Evolutionary conservation across 1,140 invertebrate species (phyloP).

Genomic region (Metopolophium dirhodum): DNA sequence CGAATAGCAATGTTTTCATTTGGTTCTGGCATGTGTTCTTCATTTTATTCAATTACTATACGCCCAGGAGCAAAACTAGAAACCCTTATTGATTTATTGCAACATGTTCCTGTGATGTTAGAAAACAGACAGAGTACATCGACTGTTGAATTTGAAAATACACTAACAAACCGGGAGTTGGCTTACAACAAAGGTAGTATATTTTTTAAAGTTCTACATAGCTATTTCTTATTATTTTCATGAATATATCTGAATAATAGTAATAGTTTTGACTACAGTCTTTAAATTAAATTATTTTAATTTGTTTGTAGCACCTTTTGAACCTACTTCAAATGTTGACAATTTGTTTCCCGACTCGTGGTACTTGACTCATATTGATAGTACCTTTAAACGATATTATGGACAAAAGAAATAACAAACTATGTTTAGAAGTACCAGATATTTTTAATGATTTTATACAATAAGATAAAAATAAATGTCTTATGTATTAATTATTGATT

Average conservation of each 20-base stretch:
- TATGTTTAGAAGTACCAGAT: not conserved
- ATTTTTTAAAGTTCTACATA: not conserved
- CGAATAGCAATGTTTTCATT: constrained; percentile 94
- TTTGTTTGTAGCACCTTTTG: constrained; percentile 72
- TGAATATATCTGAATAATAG: not conserved
- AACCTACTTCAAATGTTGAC: constrained; percentile 74
- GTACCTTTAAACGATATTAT: constrained; percentile 84
- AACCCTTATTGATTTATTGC: constrained; percentile 72
- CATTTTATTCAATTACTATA: constrained; percentile 90
- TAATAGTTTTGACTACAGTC: not conserved
- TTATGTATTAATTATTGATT: not conserved
- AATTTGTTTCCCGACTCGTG: constrained; percentile 87
- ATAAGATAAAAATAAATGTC: not conserved
- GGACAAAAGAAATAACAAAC: constrained; percentile 35
- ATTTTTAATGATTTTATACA: not conserved
- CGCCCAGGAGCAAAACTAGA: constrained; percentile 68
- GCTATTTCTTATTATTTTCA: not conserved
- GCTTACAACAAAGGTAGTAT: constrained; percentile 64
- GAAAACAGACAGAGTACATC: constrained; percentile 70
- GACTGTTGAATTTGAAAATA: constrained; percentile 74
- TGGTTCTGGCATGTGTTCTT: constrained; percentile 93
- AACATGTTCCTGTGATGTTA: constrained; percentile 65
- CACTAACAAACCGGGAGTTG: constrained; percentile 78
- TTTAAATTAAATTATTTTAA: constrained; percentile 69
- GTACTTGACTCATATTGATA: constrained; percentile 84